Evolutionary conservation across 2,888 invertebrate genomes (phyloP).

Genomic region (Xanthia togata): DNA sequence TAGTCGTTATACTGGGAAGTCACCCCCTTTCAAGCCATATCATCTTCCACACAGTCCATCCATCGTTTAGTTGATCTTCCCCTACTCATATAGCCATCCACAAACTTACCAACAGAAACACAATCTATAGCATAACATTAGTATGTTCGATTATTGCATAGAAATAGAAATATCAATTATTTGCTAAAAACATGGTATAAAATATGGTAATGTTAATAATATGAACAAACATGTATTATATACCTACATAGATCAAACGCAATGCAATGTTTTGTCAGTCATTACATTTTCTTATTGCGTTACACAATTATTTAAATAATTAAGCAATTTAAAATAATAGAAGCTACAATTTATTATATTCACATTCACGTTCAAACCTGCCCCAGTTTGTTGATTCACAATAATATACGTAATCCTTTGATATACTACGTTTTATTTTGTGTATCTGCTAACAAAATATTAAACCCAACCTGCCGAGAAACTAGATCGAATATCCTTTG

Average conservation of each 20-base stretch:
- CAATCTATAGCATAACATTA: too few relatives aligned
- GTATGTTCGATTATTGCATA: background rate
- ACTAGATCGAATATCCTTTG: constrained; percentile 13
- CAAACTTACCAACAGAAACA: too few relatives aligned
- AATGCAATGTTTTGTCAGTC: background rate
- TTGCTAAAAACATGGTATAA: too few relatives aligned
- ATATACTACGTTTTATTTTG: background rate
- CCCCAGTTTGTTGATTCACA: background rate
- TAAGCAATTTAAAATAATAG: background rate
- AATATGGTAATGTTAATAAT: too few relatives aligned
- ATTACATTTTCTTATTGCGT: too few relatives aligned
- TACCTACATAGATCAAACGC: background rate
- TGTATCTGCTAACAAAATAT: background rate
- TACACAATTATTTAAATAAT: background rate
- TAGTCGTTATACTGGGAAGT: too few relatives aligned
- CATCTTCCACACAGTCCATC: too few relatives aligned
- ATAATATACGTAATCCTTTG: background rate
- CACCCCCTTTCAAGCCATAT: too few relatives aligned
- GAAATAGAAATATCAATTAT: too few relatives aligned
- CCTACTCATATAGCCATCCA: too few relatives aligned
- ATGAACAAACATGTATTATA: too few relatives aligned
- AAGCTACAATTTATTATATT: background rate
- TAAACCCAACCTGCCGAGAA: background rate
- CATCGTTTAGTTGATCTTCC: too few relatives aligned
- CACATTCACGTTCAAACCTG: background rate